Evolutionary conservation across 2,888 invertebrate species (phyloP), one percentile per base, ranked within the genome.

Genomic region (Therioaphis trifolii): DNA sequence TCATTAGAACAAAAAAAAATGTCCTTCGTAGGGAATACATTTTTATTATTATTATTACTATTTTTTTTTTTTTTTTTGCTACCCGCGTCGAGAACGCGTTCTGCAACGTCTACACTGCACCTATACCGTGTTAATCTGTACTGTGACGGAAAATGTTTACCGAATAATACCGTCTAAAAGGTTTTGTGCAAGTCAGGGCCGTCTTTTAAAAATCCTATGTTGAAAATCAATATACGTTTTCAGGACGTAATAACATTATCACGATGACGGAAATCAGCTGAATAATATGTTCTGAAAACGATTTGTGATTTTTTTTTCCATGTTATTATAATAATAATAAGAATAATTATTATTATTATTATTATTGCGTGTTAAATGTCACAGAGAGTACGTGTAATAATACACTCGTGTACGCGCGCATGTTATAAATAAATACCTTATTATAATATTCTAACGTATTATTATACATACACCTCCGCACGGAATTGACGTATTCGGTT

Each of bases 11-110:
- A 29, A 27, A 21, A 21, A 21, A 21, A 35, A 43, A 18, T 75
- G 75, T 75, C 75, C 58, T 58, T 75, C 75, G 58, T 24, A 58
- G 24, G 21, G 15, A 58, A 40, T 40, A 24, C 43, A 75, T 15
- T 5, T 27, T 49, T 49, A 18, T 27, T 61, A 55, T 7, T 55
- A 75, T 75, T 75, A 7, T 74, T 35, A 18, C 49, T 40, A n/a
- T n/a, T n/a, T n/a, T n/a, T n/a, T n/a, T n/a, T n/a, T n/a, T n/a
- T n/a, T n/a, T n/a, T n/a, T n/a, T n/a, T n/a, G n/a, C n/a, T n/a
- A n/a, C n/a, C n/a, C n/a, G n/a, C n/a, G 43, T 69, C 24, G 27
- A 69, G n/a, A 43, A 24, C 24, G 43, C n/a, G n/a, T n/a, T 43
- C 24, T 2, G n/a, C n/a, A n/a, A n/a, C n/a, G 35, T 27, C 9